Conservation (phyloP, 2,113 vertebrate genomes). For the Etheostoma cragini region DNA sequence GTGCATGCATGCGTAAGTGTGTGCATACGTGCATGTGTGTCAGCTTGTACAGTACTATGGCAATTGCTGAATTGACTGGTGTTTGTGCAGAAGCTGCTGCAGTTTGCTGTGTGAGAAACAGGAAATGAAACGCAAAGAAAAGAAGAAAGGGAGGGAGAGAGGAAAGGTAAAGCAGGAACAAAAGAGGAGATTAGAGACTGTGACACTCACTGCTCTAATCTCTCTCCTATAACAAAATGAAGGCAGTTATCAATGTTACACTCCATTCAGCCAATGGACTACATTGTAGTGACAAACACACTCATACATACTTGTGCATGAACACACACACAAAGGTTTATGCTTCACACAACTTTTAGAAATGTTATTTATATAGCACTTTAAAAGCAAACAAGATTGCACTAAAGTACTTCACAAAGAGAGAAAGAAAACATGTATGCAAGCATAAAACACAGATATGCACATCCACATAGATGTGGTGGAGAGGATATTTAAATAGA, state of each 20-base stretch:
- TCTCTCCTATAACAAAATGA: constrained; percentile 24
- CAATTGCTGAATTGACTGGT: background rate
- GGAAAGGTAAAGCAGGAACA: background rate
- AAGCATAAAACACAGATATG: too few relatives aligned
- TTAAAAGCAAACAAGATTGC: too few relatives aligned
- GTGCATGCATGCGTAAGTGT: constrained; percentile 19
- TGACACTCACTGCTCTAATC: constrained; percentile 5
- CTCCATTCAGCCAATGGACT: constrained; percentile 9
- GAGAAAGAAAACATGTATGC: too few relatives aligned
- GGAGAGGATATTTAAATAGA: too few relatives aligned
- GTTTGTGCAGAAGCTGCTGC: constrained; percentile 18
- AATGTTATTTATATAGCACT: too few relatives aligned
- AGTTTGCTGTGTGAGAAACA: background rate
- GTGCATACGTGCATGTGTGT: constrained; percentile 16
- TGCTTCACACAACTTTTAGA: background rate
- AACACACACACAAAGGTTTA: background rate
- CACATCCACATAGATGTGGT: too few relatives aligned
- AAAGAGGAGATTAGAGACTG: constrained; percentile 5
- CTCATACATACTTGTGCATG: background rate
- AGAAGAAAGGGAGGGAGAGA: background rate
- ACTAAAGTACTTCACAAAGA: too few relatives aligned
- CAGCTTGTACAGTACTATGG: constrained; percentile 13
- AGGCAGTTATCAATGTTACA: constrained; percentile 25
- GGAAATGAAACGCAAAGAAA: constrained; percentile 7
- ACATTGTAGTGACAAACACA: background rate